Conservation (phyloP, 2,888 invertebrate species). For the Catocala nupta region DNA sequence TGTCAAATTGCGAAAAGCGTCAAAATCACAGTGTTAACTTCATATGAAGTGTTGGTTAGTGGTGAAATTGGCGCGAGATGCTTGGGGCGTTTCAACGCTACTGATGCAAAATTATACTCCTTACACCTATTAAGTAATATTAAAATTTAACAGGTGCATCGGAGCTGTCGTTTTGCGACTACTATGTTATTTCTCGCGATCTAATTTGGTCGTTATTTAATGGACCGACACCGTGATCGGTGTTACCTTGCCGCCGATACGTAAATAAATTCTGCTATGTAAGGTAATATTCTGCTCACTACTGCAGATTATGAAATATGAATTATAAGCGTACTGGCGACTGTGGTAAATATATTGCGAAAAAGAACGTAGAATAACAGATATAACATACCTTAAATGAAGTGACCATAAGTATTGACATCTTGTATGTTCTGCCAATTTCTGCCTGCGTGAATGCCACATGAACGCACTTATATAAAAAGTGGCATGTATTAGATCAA, state of each 20-base stretch:
- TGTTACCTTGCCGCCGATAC: background rate
- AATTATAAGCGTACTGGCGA: no score
- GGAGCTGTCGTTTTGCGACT: constrained; percentile 11
- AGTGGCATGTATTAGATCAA: no score
- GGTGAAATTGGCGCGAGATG: constrained; percentile 27
- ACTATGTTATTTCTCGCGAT: constrained; percentile 23
- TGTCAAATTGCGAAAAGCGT: constrained; percentile 45
- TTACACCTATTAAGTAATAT: constrained; percentile 36
- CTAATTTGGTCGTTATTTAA: constrained; percentile 37
- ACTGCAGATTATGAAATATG: no score
- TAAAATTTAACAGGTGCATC: constrained; percentile 33
- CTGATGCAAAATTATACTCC: constrained; percentile 28
- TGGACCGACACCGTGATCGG: constrained; percentile 8
- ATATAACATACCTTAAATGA: no score
- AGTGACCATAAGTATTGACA: no score
- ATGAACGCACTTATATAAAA: no score
- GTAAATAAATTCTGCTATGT: no score
- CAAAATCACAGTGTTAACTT: constrained; percentile 36
- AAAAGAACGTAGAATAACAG: no score
- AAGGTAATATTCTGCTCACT: no score
- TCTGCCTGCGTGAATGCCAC: no score
- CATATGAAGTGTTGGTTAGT: constrained; percentile 32
- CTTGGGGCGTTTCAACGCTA: constrained; percentile 28
- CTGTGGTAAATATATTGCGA: no score
- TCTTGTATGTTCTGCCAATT: no score